These are phyloP conservation scores for Danio aesculapii DNA, from an alignment of 2,797 vertebrate species.

Conservation along the genomic window DNA sequence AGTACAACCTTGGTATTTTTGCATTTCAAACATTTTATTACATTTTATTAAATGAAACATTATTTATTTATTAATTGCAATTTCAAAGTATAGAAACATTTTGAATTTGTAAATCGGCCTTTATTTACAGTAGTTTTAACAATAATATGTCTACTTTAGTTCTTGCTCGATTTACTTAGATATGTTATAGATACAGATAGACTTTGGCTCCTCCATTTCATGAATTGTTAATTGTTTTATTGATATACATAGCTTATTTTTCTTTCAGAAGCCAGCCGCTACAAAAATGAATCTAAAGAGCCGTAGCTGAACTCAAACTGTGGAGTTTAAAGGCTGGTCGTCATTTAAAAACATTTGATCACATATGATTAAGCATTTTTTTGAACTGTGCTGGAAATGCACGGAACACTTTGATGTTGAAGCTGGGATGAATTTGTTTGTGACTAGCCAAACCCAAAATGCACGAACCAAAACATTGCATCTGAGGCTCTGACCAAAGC, in stretches of 20 bases:
- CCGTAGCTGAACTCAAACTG: background rate
- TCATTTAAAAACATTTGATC: conserved; percentile 9
- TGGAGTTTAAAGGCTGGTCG: background rate
- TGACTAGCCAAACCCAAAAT: background rate
- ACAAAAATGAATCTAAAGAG: background rate
- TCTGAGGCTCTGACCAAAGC: background rate
- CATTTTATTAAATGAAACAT: too few relatives aligned
- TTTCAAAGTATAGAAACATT: too few relatives aligned
- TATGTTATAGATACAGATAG: too few relatives aligned
- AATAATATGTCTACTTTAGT: too few relatives aligned
- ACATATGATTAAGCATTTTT: conserved; percentile 9
- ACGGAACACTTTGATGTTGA: conserved; percentile 1
- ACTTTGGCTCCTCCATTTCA: too few relatives aligned
- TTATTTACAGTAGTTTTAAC: too few relatives aligned
- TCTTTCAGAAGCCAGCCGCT: background rate
- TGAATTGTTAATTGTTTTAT: background rate
- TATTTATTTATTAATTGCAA: too few relatives aligned
- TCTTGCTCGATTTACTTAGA: too few relatives aligned
- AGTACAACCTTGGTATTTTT: too few relatives aligned
- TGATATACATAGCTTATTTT: background rate
- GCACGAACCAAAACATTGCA: background rate
- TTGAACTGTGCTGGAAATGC: conserved; percentile 10
- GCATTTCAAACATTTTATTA: too few relatives aligned
- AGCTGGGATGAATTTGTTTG: background rate
- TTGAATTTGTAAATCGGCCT: too few relatives aligned